Evolutionary conservation across 2,113 vertebrate species (phyloP).

Genomic region (Dermatemys mawii): DNA sequence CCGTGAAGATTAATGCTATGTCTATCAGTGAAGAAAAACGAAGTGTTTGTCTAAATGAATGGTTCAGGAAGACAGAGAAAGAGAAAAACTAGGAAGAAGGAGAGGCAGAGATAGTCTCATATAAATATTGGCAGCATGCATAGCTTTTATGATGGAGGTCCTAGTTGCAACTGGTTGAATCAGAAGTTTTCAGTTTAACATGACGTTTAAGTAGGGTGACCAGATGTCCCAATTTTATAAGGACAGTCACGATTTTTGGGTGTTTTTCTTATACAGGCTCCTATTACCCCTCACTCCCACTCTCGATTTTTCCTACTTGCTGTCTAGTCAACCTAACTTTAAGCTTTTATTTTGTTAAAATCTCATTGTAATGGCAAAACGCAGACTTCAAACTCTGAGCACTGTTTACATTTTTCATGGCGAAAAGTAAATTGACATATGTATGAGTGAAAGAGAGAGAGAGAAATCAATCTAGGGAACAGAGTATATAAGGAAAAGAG

Average conservation of each 20-base stretch:
- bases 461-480: background rate
- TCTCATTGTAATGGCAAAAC: background rate
- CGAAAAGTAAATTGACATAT: no score
- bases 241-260: no score
- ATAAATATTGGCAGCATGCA: background rate
- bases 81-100: background rate
- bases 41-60: background rate
- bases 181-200: background rate
- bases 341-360: background rate
- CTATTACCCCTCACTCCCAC: no score
- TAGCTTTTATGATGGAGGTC: background rate
- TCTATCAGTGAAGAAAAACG: conserved; percentile 7
- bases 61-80: background rate
- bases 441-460: background rate
- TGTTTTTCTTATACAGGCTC: no score
- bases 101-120: background rate
- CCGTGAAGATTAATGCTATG: background rate
- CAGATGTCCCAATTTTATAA: no score
- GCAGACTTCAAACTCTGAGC: background rate
- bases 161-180: background rate
- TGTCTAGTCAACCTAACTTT: no score
- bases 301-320: no score
- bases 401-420: no score
- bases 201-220: no score
- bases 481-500: background rate